Evolutionary conservation across 2,888 invertebrate genomes (phyloP), one percentile per base, ranked within the genome.

Genomic region (Sesia bembeciformis): DNA sequence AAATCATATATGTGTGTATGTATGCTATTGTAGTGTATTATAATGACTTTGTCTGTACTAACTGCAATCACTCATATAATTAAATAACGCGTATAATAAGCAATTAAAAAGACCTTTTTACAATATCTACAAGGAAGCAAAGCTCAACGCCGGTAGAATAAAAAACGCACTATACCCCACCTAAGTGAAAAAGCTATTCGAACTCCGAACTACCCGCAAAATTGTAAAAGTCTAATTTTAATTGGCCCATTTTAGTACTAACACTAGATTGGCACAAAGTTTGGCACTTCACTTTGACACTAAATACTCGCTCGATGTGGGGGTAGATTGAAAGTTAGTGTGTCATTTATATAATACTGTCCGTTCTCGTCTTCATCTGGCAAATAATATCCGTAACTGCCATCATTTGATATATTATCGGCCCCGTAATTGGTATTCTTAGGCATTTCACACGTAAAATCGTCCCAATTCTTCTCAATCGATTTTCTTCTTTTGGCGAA

Each of bases 401-500:
- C 89, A 50, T 89, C 89, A 57, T 83, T 84, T 0, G 89, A 87
- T 3, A 83, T 63, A 51, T 81, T 80, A 56, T 88, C 87, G 0
- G 70, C 58, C 3, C 67, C 74, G n/a, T 72, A 65, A 38, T 38
- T 38, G 39, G 70, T 57, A 42, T 56, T 69, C 56, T 66, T 75
- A 0, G 84, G 81, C 74, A 84, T 69, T 0, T 79, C 76, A 59
- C 84, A 79, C 0, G 66, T 67, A 40, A 75, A 81, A 3, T 78
- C 80, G 5, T 82, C 85, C 85, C 84, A 86, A 53, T 81, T 78
- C 5, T 66, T 69, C 23, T 84, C 82, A 3, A 81, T 60, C 56
- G 84, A 86, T 89, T 89, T 89, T 88, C 89, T 87, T 39, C 89
- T 56, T 55, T 89, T 89, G 4, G 89, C 87, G 57, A 86, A 89